Evolutionary conservation across 2,888 invertebrate species (phyloP), one percentile per base, ranked within the genome.

Genomic region (Litoditis marina): DNA sequence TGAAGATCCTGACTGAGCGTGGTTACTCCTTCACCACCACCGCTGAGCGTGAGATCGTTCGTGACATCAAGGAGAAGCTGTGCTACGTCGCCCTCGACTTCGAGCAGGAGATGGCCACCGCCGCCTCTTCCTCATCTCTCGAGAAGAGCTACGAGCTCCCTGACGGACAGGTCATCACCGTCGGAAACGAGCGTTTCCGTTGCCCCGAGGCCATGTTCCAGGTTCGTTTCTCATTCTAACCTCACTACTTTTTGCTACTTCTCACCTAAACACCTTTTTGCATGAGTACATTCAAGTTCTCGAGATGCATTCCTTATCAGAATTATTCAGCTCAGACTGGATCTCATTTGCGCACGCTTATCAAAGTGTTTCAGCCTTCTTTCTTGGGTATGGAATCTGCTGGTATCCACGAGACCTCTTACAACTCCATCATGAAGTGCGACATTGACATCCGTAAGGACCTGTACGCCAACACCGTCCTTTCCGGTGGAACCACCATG

Each of bases 21-120:
- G 84, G 84, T 65, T 84, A 84, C 76, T 82, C 82, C 34, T 84
- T 84, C 81, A 83, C 83, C 71, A 67, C 68, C 71, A 71, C 73
- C 54, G 76, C 76, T 51, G 69, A 85, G 85, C 91, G 88, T 82
- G 93, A 93, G 88, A 93, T 93, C 84, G 93, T 93, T 69, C 89
- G 92, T 80, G 92, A 94, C 86, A 92, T 94, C 77, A 81, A 81
- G 84, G 98, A 98, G 84, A 95, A 95, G 84, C 87, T 98, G 32
- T 98, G 98, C 85, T 98, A 98, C 84, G 92, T 96, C 81, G 96
- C 95, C n/a, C 96, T 98, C 84, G 94, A 98, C 85, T 90, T 98
- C 73, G 96, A 96, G 85, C 94, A 94, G 68, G 91, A 91, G 87
- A 91, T 91, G 91, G 91, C 91, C 85, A 91, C 91, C 85, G 91